These are phyloP conservation scores for Morpho helenor DNA, from an alignment of 2,888 invertebrate genomes.

Conservation along the genomic window DNA sequence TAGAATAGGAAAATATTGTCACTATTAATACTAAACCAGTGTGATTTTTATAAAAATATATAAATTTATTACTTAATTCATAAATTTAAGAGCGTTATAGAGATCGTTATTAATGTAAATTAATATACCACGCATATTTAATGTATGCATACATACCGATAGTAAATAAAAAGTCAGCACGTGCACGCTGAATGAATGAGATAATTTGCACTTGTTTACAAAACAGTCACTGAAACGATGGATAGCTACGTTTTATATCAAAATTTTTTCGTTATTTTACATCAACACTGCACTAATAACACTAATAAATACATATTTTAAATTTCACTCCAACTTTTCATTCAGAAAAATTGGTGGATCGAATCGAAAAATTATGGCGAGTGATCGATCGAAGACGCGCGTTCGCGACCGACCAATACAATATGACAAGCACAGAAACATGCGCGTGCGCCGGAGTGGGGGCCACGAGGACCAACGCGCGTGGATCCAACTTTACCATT, in stretches of 20 bases:
- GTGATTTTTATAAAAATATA: no score
- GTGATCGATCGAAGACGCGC: constrained; percentile 54
- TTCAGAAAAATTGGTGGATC: constrained; percentile 67
- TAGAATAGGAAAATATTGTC: no score
- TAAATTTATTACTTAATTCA: no score
- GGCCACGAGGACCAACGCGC: constrained; percentile 53
- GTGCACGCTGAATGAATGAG: constrained; percentile 19
- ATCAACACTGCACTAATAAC: constrained; percentile 27
- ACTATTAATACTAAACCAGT: no score
- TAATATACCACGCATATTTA: constrained; percentile 1
- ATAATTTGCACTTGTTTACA: constrained; percentile 35
- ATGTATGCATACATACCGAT: constrained; percentile 25
- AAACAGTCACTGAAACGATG: constrained; percentile 35
- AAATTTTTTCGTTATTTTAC: constrained; percentile 6
- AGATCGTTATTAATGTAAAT: constrained; percentile 3
- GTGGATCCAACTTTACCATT: constrained; percentile 49
- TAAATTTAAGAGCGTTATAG: background rate
- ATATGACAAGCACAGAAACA: constrained; percentile 50
- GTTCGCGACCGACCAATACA: constrained; percentile 53
- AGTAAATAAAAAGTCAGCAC: constrained; percentile 17
- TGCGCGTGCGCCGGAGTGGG: constrained; percentile 55
- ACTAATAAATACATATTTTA: constrained; percentile 4
- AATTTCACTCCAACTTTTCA: constrained; percentile 62
- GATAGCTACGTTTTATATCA: constrained; percentile 5
- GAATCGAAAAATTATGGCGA: constrained; percentile 50